Conservation (phyloP, 2,888 invertebrate genomes). For the Thereva nobilitata region DNA sequence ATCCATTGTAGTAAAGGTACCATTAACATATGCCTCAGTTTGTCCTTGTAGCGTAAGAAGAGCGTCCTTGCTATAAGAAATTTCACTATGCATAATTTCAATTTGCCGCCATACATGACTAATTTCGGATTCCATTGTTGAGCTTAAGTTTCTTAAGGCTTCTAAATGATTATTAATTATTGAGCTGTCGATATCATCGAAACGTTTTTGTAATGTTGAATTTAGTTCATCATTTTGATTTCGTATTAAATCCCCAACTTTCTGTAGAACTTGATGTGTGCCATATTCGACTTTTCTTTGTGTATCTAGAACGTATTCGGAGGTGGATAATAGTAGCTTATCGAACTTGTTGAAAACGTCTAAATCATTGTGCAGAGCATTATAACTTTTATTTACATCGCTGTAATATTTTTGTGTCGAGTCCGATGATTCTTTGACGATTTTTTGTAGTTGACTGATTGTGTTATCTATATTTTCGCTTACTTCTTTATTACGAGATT, state of each 20-base stretch:
- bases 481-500: conserved; percentile 62
- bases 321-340: conserved; percentile 77
- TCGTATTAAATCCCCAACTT: conserved; percentile 72
- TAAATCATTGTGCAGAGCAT: conserved; percentile 62
- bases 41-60: conserved; percentile 75
- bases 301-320: conserved; percentile 81
- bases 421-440: conserved; percentile 63
- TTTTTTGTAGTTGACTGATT: conserved; percentile 63
- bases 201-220: conserved; percentile 67
- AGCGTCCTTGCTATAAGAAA: conserved; percentile 73
- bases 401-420: conserved; percentile 63
- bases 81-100: conserved; percentile 83
- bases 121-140: conserved; percentile 78
- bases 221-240: conserved; percentile 69
- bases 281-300: conserved; percentile 85
- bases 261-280: conserved; percentile 77
- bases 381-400: conserved; percentile 63
- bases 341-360: conserved; percentile 70
- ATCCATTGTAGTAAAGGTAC: conserved; percentile 74
- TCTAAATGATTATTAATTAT: conserved; percentile 74
- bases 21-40: conserved; percentile 79
- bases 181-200: conserved; percentile 70
- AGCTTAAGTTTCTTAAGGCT: conserved; percentile 73
- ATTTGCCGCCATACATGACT: conserved; percentile 89
- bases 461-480: conserved; percentile 60